These are phyloP conservation scores for Amazona guildingii DNA, from an alignment of 2,113 vertebrate genomes.

Conservation along the genomic window DNA sequence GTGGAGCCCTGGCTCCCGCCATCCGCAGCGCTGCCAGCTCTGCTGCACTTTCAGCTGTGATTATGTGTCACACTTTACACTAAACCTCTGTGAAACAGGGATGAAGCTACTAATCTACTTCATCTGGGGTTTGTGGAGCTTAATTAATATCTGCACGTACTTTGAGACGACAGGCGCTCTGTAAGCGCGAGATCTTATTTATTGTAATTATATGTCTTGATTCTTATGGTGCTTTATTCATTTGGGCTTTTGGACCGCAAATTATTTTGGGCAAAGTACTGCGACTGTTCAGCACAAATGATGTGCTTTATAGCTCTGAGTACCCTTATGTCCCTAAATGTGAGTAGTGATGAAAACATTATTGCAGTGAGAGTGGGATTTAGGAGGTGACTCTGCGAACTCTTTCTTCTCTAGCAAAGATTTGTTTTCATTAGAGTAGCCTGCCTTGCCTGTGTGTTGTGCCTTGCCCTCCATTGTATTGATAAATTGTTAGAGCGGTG, in stretches of 20 bases:
- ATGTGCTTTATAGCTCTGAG: conserved; percentile 11
- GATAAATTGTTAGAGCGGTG: not conserved
- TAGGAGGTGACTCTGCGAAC: not conserved
- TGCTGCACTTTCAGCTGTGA: not conserved
- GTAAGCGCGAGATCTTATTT: conserved; percentile 18
- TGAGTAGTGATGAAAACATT: not conserved
- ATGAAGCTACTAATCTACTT: conserved; percentile 49
- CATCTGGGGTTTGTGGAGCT: conserved; percentile 38
- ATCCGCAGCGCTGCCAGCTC: not conserved
- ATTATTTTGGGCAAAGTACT: not conserved
- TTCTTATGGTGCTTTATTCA: not conserved
- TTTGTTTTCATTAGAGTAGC: conserved; percentile 13
- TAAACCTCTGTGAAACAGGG: conserved; percentile 42
- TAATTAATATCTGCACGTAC: conserved; percentile 29
- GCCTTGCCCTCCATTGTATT: not conserved
- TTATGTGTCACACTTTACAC: not conserved
- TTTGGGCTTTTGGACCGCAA: conserved; percentile 1
- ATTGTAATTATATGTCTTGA: conserved; percentile 1
- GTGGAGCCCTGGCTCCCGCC: not conserved
- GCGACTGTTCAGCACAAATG: not conserved
- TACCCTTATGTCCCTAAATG: not conserved
- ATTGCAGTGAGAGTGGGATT: not conserved
- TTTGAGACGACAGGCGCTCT: not conserved
- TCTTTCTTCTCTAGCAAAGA: not conserved
- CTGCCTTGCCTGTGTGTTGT: not conserved